A percentile compares a stretch with the other conserved stretches of the same genome.
Conservation (phyloP, 1,140 invertebrate species). For the Propsilocerus akamusi region DNA sequence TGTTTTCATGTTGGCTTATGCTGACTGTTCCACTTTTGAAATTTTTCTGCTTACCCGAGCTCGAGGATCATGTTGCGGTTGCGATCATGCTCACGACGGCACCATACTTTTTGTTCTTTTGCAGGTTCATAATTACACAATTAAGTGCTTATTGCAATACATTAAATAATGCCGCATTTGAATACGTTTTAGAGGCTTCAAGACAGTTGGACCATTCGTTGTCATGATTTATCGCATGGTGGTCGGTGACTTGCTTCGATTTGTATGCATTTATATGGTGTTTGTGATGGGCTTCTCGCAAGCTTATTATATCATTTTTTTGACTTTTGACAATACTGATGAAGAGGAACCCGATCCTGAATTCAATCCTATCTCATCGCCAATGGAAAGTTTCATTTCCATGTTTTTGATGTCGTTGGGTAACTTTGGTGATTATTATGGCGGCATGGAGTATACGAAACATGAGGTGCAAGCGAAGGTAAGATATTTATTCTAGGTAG, state of each 20-base stretch:
- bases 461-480: conserved; percentile 81
- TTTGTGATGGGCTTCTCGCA: conserved; percentile 97
- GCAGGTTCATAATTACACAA: conserved; percentile 37
- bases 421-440: conserved; percentile 88
- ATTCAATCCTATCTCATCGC: conserved; percentile 70
- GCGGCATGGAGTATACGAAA: conserved; percentile 69
- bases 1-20: conserved; percentile 79
- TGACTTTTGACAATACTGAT: conserved; percentile 67
- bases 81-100: conserved; percentile 90
- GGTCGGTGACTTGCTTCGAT: conserved; percentile 82
- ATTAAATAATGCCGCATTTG: not conserved
- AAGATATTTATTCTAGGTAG: conserved; percentile 9
- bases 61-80: conserved; percentile 80
- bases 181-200: conserved; percentile 68
- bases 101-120: conserved; percentile 97
- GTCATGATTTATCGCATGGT: conserved; percentile 99
- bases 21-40: conserved; percentile 66
- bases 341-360: conserved; percentile 52
- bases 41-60: conserved; percentile 60
- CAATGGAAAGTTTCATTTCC: conserved; percentile 84
- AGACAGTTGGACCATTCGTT: conserved; percentile 95
- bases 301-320: conserved; percentile 84
- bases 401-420: conserved; percentile 97
- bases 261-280: conserved; percentile 89
- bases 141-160: not conserved